Evolutionary conservation across 2,113 vertebrate genomes (phyloP), one percentile per base, ranked within the genome.

Genomic region (Anthoscopus minutus): DNA sequence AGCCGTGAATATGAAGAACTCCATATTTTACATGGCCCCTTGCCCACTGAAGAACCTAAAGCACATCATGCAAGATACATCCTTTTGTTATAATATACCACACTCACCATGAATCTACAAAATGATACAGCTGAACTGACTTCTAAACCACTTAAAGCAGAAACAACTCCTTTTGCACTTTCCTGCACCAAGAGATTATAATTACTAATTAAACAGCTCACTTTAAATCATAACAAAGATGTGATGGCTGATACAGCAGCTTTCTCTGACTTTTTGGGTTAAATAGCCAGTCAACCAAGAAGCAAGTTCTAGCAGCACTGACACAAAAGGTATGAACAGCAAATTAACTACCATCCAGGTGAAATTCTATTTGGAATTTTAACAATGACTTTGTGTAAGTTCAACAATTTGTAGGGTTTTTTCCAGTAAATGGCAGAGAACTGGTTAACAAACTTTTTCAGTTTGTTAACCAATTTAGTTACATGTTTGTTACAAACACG

Each of bases 11-110:
- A 22, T 98, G 98, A 27, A 98, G 97, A 10, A 98, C 98, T 22
- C 98, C 97, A 0, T 98, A 97, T 35, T 65, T 97, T 23, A 97
- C 65, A 24, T 95, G 97, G 1, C 98, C 98, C 78, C 96, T 92
- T 1, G 98, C 98, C 98, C 98, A 98, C 84, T 97, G 97, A 23
- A 98, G 97, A 65, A 98, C 98, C 98, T 98, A 27, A 27, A 80
- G 25, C 35, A 72, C 51, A 54, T 14, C 16, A 58, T 10, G 9
- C 6, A 70, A 40, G 45, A 88, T 5, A 82, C 35, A 19, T 51
- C 54, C 7, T 45, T 67, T 72, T 23, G 22, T 70, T 90, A 76
- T 11, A 23, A 61, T 13, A 31, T 5, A 47, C 35, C 47, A 50
- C 31, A 70, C 4, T 40, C 56, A 73, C 15, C 3, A 4, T 23